Evolutionary conservation across 2,888 invertebrate species (phyloP).

Genomic region (Spilosoma lubricipeda): DNA sequence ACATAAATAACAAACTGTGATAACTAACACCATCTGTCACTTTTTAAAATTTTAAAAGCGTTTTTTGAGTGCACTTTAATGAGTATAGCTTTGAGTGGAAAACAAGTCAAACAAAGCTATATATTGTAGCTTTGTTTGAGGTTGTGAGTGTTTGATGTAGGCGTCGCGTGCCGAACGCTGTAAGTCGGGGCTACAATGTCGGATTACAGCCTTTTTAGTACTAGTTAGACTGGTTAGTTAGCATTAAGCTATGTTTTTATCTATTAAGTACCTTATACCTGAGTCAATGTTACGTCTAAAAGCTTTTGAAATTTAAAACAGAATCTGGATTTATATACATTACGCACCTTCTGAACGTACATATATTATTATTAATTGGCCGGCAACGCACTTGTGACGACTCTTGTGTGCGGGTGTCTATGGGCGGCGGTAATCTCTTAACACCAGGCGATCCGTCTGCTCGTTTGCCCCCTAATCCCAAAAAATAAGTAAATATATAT

Average conservation of each 20-base stretch:
- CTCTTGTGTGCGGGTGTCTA: no score
- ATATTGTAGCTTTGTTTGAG: slow-evolving; percentile 63
- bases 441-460: no score
- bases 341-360: no score
- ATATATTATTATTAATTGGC: no score
- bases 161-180: slow-evolving; percentile 72
- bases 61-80: not conserved
- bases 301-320: not conserved
- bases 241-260: not conserved
- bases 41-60: not conserved
- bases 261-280: not conserved
- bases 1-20: not conserved
- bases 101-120: not conserved
- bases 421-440: no score
- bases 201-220: slow-evolving; percentile 15
- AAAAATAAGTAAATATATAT: no score
- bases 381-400: no score
- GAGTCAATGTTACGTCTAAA: not conserved
- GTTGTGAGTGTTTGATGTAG: slow-evolving; percentile 58
- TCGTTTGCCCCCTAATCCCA: no score
- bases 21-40: not conserved
- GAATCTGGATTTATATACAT: no score
- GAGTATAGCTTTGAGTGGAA: slow-evolving; percentile 14
- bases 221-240: slow-evolving; percentile 6
- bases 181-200: slow-evolving; percentile 43